phyloP scores from a whole-genome alignment of 2,888 invertebrate genomes.

The Hirtodrosophila alboralis region DNA sequence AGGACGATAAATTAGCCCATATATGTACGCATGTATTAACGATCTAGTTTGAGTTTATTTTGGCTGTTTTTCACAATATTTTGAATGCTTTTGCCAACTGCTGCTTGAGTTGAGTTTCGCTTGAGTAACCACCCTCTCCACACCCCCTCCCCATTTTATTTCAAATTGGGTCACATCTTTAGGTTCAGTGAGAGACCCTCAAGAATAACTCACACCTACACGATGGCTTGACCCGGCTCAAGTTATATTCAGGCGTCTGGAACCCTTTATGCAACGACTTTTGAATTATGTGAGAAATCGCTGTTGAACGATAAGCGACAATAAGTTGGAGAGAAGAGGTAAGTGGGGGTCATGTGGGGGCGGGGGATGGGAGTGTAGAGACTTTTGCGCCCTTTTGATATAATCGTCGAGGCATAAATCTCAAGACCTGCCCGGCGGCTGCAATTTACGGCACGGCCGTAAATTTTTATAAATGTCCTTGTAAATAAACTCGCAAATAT shows the following conservation, averaged over 20 bases:
- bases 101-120: slow-evolving; percentile 20
- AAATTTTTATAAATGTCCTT: slow-evolving; percentile 80
- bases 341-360: background rate
- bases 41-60: background rate
- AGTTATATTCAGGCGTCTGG: slow-evolving; percentile 26
- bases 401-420: slow-evolving; percentile 75
- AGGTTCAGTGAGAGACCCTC: slow-evolving; percentile 8
- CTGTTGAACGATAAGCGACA: slow-evolving; percentile 39
- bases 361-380: background rate
- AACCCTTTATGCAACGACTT: slow-evolving; percentile 54
- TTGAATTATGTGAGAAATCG: slow-evolving; percentile 72
- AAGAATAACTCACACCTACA: slow-evolving; percentile 5
- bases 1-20: too few species aligned
- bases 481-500: slow-evolving; percentile 79
- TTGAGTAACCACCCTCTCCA: slow-evolving; percentile 33
- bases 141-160: too few species aligned
- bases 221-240: slow-evolving; percentile 50
- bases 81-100: slow-evolving; percentile 19
- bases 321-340: background rate
- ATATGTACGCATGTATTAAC: too few species aligned
- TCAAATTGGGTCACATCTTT: slow-evolving; percentile 55
- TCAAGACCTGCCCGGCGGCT: slow-evolving; percentile 78
- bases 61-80: slow-evolving; percentile 16
- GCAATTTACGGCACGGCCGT: slow-evolving; percentile 76
- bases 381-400: slow-evolving; percentile 39